A percentile compares a stretch with the other conserved stretches of the same genome.
Evolutionary conservation across 2,888 invertebrate species (phyloP).

Genomic region (Drosophila suboccidentalis): DNA sequence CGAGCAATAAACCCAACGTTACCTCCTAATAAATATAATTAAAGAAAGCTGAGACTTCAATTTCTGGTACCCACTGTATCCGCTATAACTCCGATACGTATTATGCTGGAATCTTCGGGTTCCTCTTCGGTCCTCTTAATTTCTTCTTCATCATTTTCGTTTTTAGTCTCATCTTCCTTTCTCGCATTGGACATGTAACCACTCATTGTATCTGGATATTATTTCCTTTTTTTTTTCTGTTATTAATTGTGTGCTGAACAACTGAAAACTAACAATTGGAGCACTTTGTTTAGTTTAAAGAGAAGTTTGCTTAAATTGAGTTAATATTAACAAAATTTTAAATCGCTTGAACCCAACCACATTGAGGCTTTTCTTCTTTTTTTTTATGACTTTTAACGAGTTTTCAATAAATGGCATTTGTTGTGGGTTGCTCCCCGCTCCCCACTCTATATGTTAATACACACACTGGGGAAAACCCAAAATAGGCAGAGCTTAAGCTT

Average conservation of each 20-base stretch:
- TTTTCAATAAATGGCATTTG: constrained; percentile 63
- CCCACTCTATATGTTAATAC: not conserved
- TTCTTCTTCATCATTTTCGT: not conserved
- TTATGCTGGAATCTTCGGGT: constrained; percentile 27
- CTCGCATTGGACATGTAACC: accelerated
- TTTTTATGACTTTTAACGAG: constrained; percentile 65
- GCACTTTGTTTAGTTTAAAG: constrained; percentile 6
- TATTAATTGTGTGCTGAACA: not conserved
- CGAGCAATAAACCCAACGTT: constrained; percentile 56
- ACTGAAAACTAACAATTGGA: constrained; percentile 2
- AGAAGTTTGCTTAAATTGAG: not conserved
- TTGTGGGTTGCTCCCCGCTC: not conserved
- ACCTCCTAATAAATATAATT: constrained; percentile 44
- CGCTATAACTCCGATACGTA: constrained; percentile 57
- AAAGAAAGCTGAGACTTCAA: not conserved
- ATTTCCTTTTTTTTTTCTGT: not conserved
- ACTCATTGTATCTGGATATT: constrained; percentile 43
- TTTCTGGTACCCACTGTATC: constrained; percentile 43
- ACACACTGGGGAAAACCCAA: constrained; percentile 16
- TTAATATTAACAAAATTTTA: not conserved
- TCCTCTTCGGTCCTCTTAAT: not conserved
- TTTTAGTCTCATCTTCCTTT: not conserved
- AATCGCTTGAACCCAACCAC: not conserved
- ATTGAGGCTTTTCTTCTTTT: constrained; percentile 1
- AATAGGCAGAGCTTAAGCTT: constrained; percentile 39